Evolutionary conservation across 2,888 invertebrate genomes (phyloP), one percentile per base, ranked within the genome.

Genomic region (Sarcophaga subvicina): DNA sequence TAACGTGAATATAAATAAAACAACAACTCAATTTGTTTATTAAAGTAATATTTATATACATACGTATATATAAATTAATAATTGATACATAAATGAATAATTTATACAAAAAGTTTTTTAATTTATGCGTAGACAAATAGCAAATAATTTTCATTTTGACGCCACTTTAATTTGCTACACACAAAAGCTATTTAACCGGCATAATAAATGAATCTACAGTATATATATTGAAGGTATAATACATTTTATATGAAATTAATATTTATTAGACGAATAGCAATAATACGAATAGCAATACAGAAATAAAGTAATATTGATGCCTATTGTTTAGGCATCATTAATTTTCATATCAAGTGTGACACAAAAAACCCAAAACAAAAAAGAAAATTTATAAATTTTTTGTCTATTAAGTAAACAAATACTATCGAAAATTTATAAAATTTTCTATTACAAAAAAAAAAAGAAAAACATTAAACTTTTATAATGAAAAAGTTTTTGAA

Each of bases 61-160:
- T 37, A 37, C 2, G 6, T 37, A 27, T 27, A 27, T 37, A 37
- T 37, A 37, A 37, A 37, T 37, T 10, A 37, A 37, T 37, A 37
- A 37, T 37, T 37, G 37, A 37, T 37, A 10, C 10, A 37, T 10
- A 37, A 49, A 47, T 22, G 22, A 69, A 69, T 49, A 67, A 69
- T 20, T 20, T 47, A 69, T 47, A 22, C 5, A 47, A 20, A 37
- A 67, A 45, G 45, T 67, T 37, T 62, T 70, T 14, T 47, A 73
- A 47, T 49, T 47, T 64, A 75, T 63, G 63, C 63, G 25, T 47
- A 75, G 63, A 75, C 75, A 75, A 75, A 63, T 20, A 25, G 62
- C 63, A 75, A 63, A 63, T 27, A 63, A 6, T 25, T 63, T 75
- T 45, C n/a, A 10, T 62, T 63, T 10, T 47, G 20, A 4, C 47